Conservation (phyloP, 2,113 vertebrate genomes). For the Brachypodius melanocephalos region DNA sequence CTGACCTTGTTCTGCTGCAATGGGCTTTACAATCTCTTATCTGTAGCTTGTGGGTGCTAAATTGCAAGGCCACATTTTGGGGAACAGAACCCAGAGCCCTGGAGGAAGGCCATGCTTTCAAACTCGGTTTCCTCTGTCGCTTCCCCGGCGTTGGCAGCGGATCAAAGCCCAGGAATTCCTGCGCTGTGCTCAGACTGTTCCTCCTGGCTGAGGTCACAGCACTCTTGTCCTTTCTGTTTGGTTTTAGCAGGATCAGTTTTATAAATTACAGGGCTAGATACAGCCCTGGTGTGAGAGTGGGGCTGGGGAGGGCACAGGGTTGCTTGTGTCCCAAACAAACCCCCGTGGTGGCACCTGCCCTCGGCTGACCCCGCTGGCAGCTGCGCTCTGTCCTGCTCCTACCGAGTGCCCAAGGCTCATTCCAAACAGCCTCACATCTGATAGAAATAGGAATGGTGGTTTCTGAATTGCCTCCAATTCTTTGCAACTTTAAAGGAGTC, state of each 20-base stretch:
- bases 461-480: not conserved
- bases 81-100: not conserved
- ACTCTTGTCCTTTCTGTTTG: not conserved
- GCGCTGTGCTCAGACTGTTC: not conserved
- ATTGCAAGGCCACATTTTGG: not conserved
- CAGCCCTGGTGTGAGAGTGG: not conserved
- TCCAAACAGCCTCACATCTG: not conserved
- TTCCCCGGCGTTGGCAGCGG: not conserved
- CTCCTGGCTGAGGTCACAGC: not conserved
- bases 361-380: fast-evolving
- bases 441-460: not conserved
- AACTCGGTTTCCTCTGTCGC: not conserved
- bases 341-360: not conserved
- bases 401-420: fast-evolving
- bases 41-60: not conserved
- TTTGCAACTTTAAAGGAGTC: not conserved
- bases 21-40: fast-evolving
- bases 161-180: conserved; percentile 1
- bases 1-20: not conserved
- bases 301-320: not conserved
- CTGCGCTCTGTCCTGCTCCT: not conserved
- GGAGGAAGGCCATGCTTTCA: not conserved
- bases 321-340: not conserved
- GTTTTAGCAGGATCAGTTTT: not conserved
- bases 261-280: not conserved